These are phyloP conservation scores for Myotis vivesi DNA, from an alignment of 2,797 vertebrate genomes.

Conservation along the genomic window DNA sequence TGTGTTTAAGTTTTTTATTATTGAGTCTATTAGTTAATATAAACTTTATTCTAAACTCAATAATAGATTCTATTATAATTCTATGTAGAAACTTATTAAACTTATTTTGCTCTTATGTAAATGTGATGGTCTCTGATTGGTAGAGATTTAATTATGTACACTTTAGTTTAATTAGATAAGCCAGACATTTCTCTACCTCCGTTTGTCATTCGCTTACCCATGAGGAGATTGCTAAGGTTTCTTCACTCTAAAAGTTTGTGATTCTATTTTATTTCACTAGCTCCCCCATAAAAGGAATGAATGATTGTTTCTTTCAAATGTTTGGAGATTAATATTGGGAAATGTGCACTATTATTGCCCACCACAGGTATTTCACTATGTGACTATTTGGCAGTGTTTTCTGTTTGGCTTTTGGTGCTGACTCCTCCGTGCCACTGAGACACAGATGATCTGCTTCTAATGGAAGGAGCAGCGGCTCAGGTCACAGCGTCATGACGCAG, in stretches of 20 bases:
- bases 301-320: slow-evolving; percentile 18
- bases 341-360: neutral
- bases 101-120: slow-evolving; percentile 29
- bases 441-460: neutral
- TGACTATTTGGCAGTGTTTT: neutral
- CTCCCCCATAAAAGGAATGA: neutral
- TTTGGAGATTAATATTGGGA: neutral
- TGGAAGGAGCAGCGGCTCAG: neutral
- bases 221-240: neutral
- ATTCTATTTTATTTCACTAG: neutral
- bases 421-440: neutral
- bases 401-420: slow-evolving; percentile 1
- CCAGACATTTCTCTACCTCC: neutral
- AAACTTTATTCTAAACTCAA: slow-evolving; percentile 55
- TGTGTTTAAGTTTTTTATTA: slow-evolving; percentile 33
- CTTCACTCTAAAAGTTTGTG: slow-evolving; percentile 12
- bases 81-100: neutral
- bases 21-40: slow-evolving; percentile 57
- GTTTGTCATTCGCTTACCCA: neutral
- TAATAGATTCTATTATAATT: slow-evolving; percentile 24
- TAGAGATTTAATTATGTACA: slow-evolving; percentile 9
- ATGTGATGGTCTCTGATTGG: slow-evolving; percentile 24
- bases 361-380: neutral
- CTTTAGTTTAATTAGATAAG: neutral
- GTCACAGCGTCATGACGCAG: neutral